Conservation (phyloP, 2,888 invertebrate genomes). For the Nasonovia ribisnigri region DNA sequence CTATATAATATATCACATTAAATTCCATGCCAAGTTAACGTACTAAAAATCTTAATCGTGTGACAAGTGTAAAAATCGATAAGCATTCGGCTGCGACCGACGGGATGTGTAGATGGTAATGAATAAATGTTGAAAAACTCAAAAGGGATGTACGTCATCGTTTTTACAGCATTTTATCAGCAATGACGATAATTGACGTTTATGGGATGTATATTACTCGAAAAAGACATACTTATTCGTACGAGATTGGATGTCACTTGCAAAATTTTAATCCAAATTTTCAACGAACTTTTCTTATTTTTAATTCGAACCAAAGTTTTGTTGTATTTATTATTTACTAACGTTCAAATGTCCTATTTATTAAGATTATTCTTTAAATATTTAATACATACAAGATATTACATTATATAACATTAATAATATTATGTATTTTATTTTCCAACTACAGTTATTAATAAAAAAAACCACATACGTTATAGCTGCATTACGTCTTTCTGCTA, state of each 20-base stretch:
- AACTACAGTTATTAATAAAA: not conserved
- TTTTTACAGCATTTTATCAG: not conserved
- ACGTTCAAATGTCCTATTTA: not conserved
- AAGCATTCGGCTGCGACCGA: not conserved
- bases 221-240: not conserved
- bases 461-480: not conserved
- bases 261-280: not conserved
- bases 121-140: not conserved
- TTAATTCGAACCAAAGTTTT: not conserved
- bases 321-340: not conserved
- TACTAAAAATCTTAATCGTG: not conserved
- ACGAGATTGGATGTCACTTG: not conserved
- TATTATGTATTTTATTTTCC: not conserved
- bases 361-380: not conserved
- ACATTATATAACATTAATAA: not conserved
- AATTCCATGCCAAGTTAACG: not conserved
- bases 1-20: too few species aligned
- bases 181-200: conserved; percentile 30
- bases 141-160: not conserved
- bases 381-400: not conserved
- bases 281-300: not conserved
- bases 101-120: not conserved
- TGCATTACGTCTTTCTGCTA: not conserved
- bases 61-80: conserved; percentile 5
- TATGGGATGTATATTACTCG: not conserved